phyloP scores from a whole-genome alignment of 2,888 invertebrate genomes.

The Sabatieria punctata region DNA sequence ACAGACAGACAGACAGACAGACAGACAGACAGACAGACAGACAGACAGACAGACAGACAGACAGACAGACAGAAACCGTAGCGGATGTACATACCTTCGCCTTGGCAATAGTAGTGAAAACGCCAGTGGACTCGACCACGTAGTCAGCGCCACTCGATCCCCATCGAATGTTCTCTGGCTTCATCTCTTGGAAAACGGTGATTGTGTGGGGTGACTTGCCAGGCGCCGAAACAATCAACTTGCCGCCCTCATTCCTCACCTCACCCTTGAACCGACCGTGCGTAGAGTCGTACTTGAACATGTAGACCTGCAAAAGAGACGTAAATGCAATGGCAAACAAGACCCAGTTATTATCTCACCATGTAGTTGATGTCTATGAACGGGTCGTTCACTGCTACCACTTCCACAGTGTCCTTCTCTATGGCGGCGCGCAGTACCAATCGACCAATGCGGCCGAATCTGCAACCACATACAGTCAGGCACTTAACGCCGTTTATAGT shows the following conservation, averaged over 20 bases:
- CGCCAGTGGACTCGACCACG: conserved; percentile 91
- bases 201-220: conserved; percentile 49
- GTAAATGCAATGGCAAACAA: too few relatives aligned
- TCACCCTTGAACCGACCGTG: conserved; percentile 86
- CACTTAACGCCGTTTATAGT: too few relatives aligned
- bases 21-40: too few relatives aligned
- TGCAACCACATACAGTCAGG: too few relatives aligned
- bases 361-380: conserved; percentile 91
- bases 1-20: too few relatives aligned
- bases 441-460: conserved; percentile 81
- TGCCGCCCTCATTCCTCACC: conserved; percentile 55
- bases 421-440: conserved; percentile 69
- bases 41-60: too few relatives aligned
- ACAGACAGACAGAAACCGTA: too few relatives aligned
- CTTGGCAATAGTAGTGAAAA: conserved; percentile 82
- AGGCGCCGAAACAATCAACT: conserved; percentile 56
- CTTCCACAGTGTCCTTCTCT: conserved; percentile 50
- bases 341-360: too few relatives aligned
- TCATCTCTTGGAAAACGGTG: conserved; percentile 55
- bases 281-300: conserved; percentile 95
- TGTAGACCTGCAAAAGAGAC: conserved; percentile 48
- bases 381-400: conserved; percentile 75
- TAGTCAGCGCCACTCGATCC: conserved; percentile 72
- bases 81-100: conserved; percentile 59
- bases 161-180: conserved; percentile 65